Evolutionary conservation across 1,140 invertebrate species (phyloP), one percentile per base, ranked within the genome.

Genomic region (Listronotus bonariensis): DNA sequence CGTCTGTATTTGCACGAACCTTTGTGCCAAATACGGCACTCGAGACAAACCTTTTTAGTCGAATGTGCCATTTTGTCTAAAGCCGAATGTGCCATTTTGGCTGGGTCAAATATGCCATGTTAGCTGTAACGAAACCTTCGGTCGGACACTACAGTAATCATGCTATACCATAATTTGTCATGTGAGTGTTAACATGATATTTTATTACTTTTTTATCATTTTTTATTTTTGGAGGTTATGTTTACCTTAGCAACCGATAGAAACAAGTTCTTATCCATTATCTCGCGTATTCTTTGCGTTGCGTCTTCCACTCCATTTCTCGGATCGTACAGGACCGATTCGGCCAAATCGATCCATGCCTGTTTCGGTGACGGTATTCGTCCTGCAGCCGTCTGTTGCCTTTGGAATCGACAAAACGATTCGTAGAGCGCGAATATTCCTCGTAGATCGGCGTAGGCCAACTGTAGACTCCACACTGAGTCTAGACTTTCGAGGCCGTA

Each of bases 191-290:
- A n/a, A n/a, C n/a, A n/a, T n/a, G n/a, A n/a, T n/a, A n/a, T n/a
- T n/a, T n/a, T n/a, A n/a, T n/a, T 17, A 32, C 11, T 15, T 53
- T 14, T 12, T 46, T 48, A 9, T 58, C 18, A 36, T 15, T 48
- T 46, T 36, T 8, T 42, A 34, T 9, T 56, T 45, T 7, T n/a
- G n/a, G n/a, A n/a, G n/a, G n/a, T 26, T 14, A 56, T 56, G 75
- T 76, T 77, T 87, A 89, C 88, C 87, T 87, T 75, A 69, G 85
- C 77, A n/a, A 83, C 82, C 8, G 81, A 80, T 41, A 84, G 77
- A 77, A 87, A 90, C 55, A 89, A 74, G 62, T 85, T 80, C 34
- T 87, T 84, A 42, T 85, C 80, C 17, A 81, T 76, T 53, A 87
- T 79, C 11, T 82, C 80, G 55, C 83, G 69, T 11, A 89, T 77